Evolutionary conservation across 1,140 invertebrate species (phyloP).

Genomic region (Lepidurus couesii): DNA sequence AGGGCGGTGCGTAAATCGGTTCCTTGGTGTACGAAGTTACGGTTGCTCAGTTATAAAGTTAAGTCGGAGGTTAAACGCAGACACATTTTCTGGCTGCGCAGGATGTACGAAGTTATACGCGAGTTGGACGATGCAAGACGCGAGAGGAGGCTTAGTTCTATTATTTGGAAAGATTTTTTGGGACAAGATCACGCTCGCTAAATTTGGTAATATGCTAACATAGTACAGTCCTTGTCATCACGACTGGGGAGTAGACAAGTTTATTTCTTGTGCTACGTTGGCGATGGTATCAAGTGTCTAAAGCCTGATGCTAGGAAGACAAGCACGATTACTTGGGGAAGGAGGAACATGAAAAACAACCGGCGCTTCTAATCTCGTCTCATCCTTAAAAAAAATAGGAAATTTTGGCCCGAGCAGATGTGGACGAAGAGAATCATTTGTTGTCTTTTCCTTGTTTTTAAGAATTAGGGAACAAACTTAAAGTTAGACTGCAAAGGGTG

Average conservation of each 20-base stretch:
- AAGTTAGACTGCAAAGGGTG: too few species aligned
- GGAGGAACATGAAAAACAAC: conserved; percentile 9
- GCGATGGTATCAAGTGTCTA: not conserved
- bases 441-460: too few species aligned
- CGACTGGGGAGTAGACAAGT: not conserved
- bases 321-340: not conserved
- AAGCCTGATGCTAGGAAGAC: not conserved
- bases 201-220: not conserved
- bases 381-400: not conserved
- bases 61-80: too few species aligned
- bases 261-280: not conserved
- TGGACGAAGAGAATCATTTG: not conserved
- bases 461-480: too few species aligned
- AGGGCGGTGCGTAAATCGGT: not conserved
- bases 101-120: too few species aligned
- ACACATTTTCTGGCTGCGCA: too few species aligned
- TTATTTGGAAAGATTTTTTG: too few species aligned
- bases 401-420: not conserved
- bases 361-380: not conserved
- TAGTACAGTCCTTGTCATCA: not conserved
- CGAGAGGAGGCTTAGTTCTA: too few species aligned
- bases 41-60: too few species aligned
- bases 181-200: not conserved
- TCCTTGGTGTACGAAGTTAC: too few species aligned
- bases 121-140: too few species aligned